A percentile compares a stretch with the other conserved stretches of the same genome.
phyloP scores from a whole-genome alignment of 92 coral and sea anemone genomes.

The Phymanthus crucifer region DNA sequence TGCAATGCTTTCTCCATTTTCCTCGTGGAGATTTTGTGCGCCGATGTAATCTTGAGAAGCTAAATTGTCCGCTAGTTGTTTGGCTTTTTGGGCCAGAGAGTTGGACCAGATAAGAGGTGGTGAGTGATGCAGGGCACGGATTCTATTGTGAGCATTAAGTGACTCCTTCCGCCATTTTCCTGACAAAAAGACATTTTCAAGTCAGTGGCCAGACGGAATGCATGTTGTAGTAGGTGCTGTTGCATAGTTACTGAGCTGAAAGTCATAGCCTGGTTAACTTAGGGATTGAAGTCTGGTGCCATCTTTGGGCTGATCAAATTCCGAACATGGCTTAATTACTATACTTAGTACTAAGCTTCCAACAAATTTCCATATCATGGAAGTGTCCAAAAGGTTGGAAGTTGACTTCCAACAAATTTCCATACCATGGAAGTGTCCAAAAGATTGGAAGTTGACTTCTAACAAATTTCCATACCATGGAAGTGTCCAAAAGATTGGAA shows the following conservation, averaged over 20 bases:
- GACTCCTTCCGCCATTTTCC: constrained; percentile 73
- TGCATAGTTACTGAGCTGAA: no score
- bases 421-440: no score
- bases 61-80: constrained; percentile 61
- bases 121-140: constrained; percentile 78
- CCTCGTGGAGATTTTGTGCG: constrained; percentile 72
- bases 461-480: no score
- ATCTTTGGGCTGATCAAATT: background rate
- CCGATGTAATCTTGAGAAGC: constrained; percentile 64
- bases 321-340: no score
- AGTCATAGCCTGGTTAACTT: no score
- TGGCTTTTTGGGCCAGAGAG: constrained; percentile 70
- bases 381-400: no score
- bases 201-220: background rate
- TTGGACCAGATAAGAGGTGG: constrained; percentile 79
- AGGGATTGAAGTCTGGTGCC: no score
- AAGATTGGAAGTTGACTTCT: no score
- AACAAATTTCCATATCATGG: background rate
- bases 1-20: constrained; percentile 75
- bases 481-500: no score
- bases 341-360: no score
- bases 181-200: constrained; percentile 4
- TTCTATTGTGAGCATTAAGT: constrained; percentile 70
- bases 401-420: no score
- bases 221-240: no score